phyloP scores from a whole-genome alignment of 30 jellyfish, hydroid and myxozoan species.

The Aurelia sp. region DNA sequence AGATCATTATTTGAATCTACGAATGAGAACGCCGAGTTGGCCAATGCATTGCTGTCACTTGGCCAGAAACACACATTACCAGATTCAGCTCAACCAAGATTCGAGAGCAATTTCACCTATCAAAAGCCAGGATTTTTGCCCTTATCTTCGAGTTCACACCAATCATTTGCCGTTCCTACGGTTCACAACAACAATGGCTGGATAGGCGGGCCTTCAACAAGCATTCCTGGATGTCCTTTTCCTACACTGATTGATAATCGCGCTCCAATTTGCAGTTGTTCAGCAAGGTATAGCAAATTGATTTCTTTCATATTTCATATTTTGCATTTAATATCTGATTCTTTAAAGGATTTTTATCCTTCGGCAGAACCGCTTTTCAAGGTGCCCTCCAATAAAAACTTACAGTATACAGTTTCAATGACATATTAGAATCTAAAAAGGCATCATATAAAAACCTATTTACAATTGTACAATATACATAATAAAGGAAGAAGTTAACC shows the following conservation, averaged over 20 bases:
- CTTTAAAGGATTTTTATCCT: too few relatives aligned
- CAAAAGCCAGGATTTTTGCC: constrained; percentile 11
- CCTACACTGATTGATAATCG: constrained; percentile 32
- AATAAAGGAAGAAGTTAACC: too few relatives aligned
- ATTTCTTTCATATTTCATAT: not conserved
- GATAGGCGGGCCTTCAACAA: constrained; percentile 42
- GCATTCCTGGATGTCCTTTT: constrained; percentile 36
- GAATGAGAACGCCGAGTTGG: constrained; percentile 52
- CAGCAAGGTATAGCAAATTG: constrained; percentile 24
- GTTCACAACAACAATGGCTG: constrained; percentile 9
- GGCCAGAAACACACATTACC: constrained; percentile 28
- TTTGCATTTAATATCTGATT: too few relatives aligned
- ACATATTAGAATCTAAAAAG: too few relatives aligned
- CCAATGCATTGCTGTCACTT: constrained; percentile 51
- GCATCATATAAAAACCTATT: too few relatives aligned
- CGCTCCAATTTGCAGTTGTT: constrained; percentile 50
- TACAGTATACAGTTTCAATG: too few relatives aligned
- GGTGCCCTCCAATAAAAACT: too few relatives aligned
- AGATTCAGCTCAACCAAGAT: constrained; percentile 4
- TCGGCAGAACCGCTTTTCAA: too few relatives aligned
- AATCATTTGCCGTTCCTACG: constrained; percentile 2
- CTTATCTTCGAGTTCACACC: not conserved
- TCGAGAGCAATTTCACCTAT: not conserved
- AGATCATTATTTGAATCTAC: constrained; percentile 17
- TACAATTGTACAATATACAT: too few relatives aligned